phyloP scores from a whole-genome alignment of 1,140 invertebrate species.

The Ceratosolen fusciceps region DNA sequence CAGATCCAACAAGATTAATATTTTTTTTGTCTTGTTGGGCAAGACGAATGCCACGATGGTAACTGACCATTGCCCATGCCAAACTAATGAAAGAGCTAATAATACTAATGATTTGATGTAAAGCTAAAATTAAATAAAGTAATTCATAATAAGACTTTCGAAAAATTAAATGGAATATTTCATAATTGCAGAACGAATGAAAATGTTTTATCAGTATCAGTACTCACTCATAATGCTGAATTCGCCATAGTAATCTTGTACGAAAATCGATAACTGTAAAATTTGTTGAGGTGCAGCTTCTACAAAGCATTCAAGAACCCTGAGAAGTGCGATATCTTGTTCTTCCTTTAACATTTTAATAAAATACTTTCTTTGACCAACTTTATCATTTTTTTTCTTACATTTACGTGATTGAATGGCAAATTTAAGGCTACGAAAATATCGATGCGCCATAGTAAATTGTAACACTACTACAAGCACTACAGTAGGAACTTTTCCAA shows the following conservation, averaged over 20 bases:
- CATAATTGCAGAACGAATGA: background rate
- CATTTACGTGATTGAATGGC: conserved; percentile 72
- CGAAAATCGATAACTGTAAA: conserved; percentile 82
- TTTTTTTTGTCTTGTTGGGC: conserved; percentile 81
- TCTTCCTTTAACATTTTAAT: conserved; percentile 86
- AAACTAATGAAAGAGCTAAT: conserved; percentile 83
- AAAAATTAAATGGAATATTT: conserved; percentile 14
- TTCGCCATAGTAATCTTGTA: conserved; percentile 68
- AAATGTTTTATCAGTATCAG: conserved; percentile 10
- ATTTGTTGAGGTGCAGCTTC: conserved; percentile 91
- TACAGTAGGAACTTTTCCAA: conserved; percentile 45
- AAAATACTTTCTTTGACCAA: conserved; percentile 77
- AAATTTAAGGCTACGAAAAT: conserved; percentile 74
- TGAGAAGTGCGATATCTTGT: conserved; percentile 85
- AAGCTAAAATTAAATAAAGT: conserved; percentile 67
- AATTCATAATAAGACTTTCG: background rate
- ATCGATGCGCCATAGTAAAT: conserved; percentile 73
- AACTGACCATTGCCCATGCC: conserved; percentile 89
- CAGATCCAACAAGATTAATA: conserved; percentile 77
- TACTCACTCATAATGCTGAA: conserved; percentile 66
- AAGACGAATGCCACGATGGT: conserved; percentile 84
- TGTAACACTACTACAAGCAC: conserved; percentile 70
- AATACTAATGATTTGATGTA: conserved; percentile 81
- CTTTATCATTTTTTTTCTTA: conserved; percentile 66
- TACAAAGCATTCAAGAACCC: conserved; percentile 91